Conservation (phyloP, 2,113 vertebrate genomes). For the Tachuris rubrigastra region DNA sequence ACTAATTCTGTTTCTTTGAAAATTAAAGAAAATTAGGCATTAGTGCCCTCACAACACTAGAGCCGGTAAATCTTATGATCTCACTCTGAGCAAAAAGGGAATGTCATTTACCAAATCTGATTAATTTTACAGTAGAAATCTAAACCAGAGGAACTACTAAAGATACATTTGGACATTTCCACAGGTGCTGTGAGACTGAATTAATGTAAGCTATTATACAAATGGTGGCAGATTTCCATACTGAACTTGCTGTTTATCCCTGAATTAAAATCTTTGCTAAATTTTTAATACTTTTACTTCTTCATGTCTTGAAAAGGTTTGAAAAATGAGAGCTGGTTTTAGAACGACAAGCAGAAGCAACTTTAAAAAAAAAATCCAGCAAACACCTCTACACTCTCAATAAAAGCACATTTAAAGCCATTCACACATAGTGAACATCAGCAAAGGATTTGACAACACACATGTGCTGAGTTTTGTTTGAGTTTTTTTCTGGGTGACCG, state of each 20-base stretch:
- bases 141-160: background rate
- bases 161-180: background rate
- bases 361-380: background rate
- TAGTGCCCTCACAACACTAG: background rate
- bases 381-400: background rate
- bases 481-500: background rate
- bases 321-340: background rate
- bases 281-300: background rate
- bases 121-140: background rate
- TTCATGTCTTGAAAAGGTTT: background rate
- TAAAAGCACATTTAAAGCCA: background rate
- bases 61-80: background rate
- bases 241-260: background rate
- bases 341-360: background rate
- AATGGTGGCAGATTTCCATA: background rate
- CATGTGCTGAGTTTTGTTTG: background rate
- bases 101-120: background rate
- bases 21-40: background rate
- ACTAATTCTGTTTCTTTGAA: background rate
- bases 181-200: background rate
- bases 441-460: background rate
- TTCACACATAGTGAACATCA: background rate
- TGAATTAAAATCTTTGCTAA: background rate
- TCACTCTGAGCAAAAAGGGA: background rate
- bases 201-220: background rate